Evolutionary conservation across 1,140 invertebrate genomes (phyloP).

Genomic region (Belonocnema kinseyi): DNA sequence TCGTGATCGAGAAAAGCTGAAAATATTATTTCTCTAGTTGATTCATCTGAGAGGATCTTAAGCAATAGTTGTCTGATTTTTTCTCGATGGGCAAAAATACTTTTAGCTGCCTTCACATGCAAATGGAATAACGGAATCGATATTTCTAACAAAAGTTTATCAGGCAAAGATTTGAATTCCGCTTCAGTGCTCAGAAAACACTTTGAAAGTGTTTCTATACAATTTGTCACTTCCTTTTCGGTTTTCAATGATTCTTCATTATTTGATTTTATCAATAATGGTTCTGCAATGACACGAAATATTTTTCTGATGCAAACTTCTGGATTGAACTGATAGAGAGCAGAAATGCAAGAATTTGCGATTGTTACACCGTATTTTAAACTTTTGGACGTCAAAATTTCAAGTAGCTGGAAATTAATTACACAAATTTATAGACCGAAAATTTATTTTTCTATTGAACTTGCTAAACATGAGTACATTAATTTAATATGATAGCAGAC

Average conservation of each 20-base stretch:
- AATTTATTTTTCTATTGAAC: neutral
- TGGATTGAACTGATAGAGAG: conserved; percentile 75
- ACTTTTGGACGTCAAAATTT: conserved; percentile 69
- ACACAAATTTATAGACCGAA: conserved; percentile 58
- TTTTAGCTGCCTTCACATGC: conserved; percentile 60
- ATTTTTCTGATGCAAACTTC: conserved; percentile 67
- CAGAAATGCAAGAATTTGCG: conserved; percentile 75
- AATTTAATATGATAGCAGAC: neutral
- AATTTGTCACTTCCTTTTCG: conserved; percentile 64
- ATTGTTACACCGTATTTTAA: conserved; percentile 73
- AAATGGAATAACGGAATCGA: conserved; percentile 69
- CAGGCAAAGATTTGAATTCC: conserved; percentile 66
- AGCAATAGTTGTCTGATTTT: conserved; percentile 66
- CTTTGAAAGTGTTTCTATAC: conserved; percentile 67
- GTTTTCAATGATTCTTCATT: conserved; percentile 38
- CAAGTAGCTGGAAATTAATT: conserved; percentile 76
- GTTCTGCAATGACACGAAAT: conserved; percentile 71
- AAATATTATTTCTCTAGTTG: conserved; percentile 56
- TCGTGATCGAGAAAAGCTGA: conserved; percentile 60
- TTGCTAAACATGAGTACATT: too few species aligned
- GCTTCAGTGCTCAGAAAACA: conserved; percentile 65
- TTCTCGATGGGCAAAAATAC: conserved; percentile 59
- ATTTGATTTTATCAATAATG: conserved; percentile 59
- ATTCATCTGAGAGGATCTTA: conserved; percentile 58
- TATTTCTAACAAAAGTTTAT: conserved; percentile 55